A percentile compares a stretch with the other conserved stretches of the same genome.
These are phyloP conservation scores for Rhinoptilus africanus DNA, from an alignment of 2,113 vertebrate species.

Conservation along the genomic window DNA sequence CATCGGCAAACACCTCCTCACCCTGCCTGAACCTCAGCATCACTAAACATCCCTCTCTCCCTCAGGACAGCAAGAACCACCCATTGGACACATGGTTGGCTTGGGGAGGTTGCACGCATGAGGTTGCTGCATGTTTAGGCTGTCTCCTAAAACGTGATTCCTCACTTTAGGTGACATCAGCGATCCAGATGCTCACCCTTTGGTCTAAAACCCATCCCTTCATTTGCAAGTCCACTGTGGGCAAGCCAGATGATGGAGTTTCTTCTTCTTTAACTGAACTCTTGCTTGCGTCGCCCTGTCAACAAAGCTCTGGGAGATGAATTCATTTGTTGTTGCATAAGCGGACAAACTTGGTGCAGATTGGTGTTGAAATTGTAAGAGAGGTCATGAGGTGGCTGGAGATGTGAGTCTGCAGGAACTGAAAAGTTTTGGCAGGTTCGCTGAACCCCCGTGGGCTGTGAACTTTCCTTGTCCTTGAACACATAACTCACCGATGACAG, in stretches of 20 bases:
- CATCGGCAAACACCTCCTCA: background rate
- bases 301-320: background rate
- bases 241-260: background rate
- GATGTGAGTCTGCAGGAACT: background rate
- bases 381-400: background rate
- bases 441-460: background rate
- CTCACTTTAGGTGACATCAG: background rate
- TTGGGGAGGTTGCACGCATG: accelerated
- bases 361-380: background rate
- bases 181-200: background rate
- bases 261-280: background rate
- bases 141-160: background rate
- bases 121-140: background rate
- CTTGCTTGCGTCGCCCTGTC: background rate
- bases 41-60: background rate
- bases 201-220: background rate
- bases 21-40: background rate
- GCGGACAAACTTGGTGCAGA: background rate
- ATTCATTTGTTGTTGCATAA: background rate
- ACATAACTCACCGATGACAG: background rate
- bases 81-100: accelerated
- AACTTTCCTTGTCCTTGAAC: background rate
- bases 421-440: background rate
- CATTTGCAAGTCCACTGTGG: background rate
- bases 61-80: background rate